phyloP scores from a whole-genome alignment of 2,113 vertebrate genomes.

The Sigmodon hispidus region DNA sequence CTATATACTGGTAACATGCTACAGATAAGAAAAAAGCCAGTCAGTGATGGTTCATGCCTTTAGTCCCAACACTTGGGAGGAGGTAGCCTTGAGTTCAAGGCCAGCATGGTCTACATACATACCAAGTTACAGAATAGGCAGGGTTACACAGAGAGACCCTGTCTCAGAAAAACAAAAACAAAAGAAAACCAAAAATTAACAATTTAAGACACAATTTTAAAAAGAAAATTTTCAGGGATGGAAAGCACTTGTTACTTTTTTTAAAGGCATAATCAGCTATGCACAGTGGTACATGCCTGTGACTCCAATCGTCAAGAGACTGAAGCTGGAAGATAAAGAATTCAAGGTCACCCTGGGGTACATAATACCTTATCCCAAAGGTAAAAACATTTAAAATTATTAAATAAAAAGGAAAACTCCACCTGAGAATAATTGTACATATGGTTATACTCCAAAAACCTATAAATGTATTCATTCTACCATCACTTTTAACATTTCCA shows the following conservation, averaged over 20 bases:
- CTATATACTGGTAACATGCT: not conserved
- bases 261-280: not conserved
- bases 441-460: slow-evolving; percentile 43
- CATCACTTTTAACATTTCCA: slow-evolving; percentile 56
- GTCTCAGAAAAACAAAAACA: not conserved
- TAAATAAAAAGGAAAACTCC: slow-evolving; percentile 36
- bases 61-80: not conserved
- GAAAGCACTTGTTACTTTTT: not conserved
- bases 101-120: not conserved
- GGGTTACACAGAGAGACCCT: not conserved
- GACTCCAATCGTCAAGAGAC: too few relatives aligned
- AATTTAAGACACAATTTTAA: not conserved
- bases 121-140: not conserved
- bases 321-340: too few relatives aligned
- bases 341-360: too few relatives aligned
- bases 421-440: slow-evolving; percentile 51
- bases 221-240: not conserved
- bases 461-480: slow-evolving; percentile 41
- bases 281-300: too few relatives aligned
- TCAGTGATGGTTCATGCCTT: not conserved
- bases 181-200: too few relatives aligned
- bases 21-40: slow-evolving; percentile 37
- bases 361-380: not conserved
- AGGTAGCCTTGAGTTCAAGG: not conserved
- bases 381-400: not conserved